These are phyloP conservation scores for Hesperophylax magnus DNA, from an alignment of 1,140 invertebrate genomes.

Conservation along the genomic window DNA sequence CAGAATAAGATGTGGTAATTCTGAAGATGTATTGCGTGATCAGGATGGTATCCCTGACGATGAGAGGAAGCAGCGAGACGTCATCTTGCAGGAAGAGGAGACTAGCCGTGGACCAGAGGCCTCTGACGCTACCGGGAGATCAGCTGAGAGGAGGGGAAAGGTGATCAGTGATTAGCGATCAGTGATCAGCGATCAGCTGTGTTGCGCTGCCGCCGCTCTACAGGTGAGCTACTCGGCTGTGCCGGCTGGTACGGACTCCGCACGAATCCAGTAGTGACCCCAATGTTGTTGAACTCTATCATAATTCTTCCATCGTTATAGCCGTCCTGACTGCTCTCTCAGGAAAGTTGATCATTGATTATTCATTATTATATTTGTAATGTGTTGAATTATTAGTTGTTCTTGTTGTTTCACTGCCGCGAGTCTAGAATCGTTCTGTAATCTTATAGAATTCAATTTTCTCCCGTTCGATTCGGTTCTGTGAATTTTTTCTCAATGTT, in stretches of 20 bases:
- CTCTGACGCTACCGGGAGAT: neutral
- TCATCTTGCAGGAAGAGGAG: conserved; percentile 44
- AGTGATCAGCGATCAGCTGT: neutral
- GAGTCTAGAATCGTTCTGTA: neutral
- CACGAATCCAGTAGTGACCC: neutral
- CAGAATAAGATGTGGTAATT: neutral
- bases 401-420: neutral
- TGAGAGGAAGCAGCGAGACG: conserved; percentile 42
- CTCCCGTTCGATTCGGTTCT: conserved; percentile 36
- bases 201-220: neutral
- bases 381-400: conserved; percentile 22
- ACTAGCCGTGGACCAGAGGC: neutral
- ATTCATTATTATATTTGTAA: neutral
- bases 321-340: neutral
- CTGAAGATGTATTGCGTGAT: conserved; percentile 24
- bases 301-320: neutral
- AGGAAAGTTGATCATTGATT: conserved; percentile 22
- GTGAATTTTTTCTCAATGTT: conserved; percentile 37
- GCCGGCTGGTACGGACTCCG: neutral
- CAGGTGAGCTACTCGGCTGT: neutral
- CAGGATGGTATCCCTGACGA: conserved; percentile 32
- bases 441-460: conserved; percentile 15
- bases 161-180: neutral
- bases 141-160: neutral
- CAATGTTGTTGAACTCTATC: conserved; percentile 13